Evolutionary conservation across 1,140 invertebrate genomes (phyloP), one percentile per base, ranked within the genome.

Genomic region (Andricus grossulariae): DNA sequence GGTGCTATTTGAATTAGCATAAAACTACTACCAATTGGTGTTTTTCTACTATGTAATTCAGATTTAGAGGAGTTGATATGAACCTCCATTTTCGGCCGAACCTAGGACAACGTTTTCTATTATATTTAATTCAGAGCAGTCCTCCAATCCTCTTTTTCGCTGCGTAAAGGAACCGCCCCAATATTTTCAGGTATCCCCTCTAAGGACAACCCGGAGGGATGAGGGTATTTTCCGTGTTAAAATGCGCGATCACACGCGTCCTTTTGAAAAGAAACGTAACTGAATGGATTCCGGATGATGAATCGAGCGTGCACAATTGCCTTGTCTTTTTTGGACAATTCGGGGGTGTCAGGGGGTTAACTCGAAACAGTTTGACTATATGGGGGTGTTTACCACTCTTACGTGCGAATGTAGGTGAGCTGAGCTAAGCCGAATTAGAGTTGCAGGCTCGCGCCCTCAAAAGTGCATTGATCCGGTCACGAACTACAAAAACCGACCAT

Each of bases 401-500:
- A 83, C 76, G 78, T 81, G 45, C 75, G 72, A 84, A 87, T 87
- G 83, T 87, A 86, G 86, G 86, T 86, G 86, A 86, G 74, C 50
- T 80, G 74, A 83, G 88, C 84, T 89, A 89, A 89, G 87, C 88
- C 86, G 84, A 82, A 81, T 80, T 81, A 70, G 57, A 80, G 83
- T 88, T 89, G 88, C 88, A 77, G 77, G 72, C 85, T 88, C 87
- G 87, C 86, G 87, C 85, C 78, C 82, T 81, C 86, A 74, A 81
- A 77, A 84, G 80, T 81, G 85, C 86, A 89, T 89, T 89, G 86
- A 89, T 83, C 72, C 83, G 84, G 88, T 89, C 88, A 89, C 88
- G 88, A 89, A 87, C 85, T 71, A 71, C 75, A 74, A 76, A 80
- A 72, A 54, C 19, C 19, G 16, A 32, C 71, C 55, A 57, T 51